Conservation (phyloP, 2,888 invertebrate genomes). For the Laspeyria flexula region DNA sequence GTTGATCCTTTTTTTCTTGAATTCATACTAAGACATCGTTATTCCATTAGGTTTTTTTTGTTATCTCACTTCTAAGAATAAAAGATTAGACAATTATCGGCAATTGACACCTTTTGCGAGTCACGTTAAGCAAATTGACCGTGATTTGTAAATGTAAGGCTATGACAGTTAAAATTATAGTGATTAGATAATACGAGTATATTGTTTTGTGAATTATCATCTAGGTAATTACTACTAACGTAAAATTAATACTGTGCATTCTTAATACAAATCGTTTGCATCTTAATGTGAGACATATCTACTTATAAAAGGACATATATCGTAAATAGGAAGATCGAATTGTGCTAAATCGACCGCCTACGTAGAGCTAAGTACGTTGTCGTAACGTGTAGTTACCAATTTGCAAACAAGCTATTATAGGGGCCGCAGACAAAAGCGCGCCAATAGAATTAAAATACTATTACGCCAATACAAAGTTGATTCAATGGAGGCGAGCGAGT, state of each 20-base stretch:
- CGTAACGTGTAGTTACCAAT: conserved; percentile 65
- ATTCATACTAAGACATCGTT: conserved; percentile 12
- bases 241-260: no score
- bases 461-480: conserved; percentile 82
- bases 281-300: no score
- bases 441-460: conserved; percentile 84
- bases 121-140: conserved; percentile 12
- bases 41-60: conserved; percentile 20
- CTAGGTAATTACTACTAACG: not conserved
- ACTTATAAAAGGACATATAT: no score
- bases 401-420: conserved; percentile 75
- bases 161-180: conserved; percentile 14
- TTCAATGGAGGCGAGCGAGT: conserved; percentile 57
- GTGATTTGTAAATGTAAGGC: conserved; percentile 15
- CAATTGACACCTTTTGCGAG: conserved; percentile 29
- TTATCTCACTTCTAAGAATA: conserved; percentile 17
- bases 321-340: no score
- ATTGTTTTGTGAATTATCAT: conserved; percentile 4
- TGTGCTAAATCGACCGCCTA: conserved; percentile 53
- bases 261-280: no score
- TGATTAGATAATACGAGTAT: not conserved
- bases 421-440: conserved; percentile 76
- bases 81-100: conserved; percentile 20
- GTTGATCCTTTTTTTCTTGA: conserved; percentile 48
- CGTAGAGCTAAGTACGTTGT: conserved; percentile 50